phyloP scores from a whole-genome alignment of 2,888 invertebrate genomes.

The Tenthredo mesomela region DNA sequence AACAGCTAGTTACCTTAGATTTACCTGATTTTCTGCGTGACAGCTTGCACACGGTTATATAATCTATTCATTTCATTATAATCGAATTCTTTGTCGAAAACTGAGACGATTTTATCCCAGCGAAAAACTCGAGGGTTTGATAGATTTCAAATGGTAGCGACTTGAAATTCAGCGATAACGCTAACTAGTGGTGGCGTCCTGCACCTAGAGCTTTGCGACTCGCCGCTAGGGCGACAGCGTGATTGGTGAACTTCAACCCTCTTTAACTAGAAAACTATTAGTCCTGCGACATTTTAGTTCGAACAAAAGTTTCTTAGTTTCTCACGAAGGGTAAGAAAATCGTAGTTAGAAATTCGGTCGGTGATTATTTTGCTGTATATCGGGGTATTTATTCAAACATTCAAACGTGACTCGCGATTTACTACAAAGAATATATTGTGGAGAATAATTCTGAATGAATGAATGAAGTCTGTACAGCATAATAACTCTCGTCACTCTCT shows the following conservation, averaged over 20 bases:
- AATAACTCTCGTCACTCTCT: background rate
- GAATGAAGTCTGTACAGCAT: constrained; percentile 1
- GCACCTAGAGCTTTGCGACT: background rate
- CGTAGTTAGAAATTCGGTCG: background rate
- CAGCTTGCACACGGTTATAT: background rate
- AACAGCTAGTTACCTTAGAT: background rate
- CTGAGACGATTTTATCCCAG: background rate
- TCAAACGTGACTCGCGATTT: background rate
- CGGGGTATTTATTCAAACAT: background rate
- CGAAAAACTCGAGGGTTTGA: background rate
- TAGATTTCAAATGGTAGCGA: background rate
- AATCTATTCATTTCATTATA: too few relatives aligned
- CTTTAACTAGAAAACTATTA: background rate
- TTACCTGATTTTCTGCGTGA: background rate
- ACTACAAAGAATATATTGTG: background rate
- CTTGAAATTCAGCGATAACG: background rate
- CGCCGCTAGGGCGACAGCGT: constrained; percentile 8
- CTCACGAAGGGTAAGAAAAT: background rate
- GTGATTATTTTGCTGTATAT: background rate
- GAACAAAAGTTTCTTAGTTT: background rate
- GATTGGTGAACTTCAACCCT: background rate
- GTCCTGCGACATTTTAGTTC: background rate
- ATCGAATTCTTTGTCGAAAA: background rate
- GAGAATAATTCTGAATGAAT: background rate
- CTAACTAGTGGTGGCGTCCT: constrained; percentile 12